Base-by-base conservation (phyloP, 2,113 vertebrate genomes). In the Uropsilus gracilis region DNA sequence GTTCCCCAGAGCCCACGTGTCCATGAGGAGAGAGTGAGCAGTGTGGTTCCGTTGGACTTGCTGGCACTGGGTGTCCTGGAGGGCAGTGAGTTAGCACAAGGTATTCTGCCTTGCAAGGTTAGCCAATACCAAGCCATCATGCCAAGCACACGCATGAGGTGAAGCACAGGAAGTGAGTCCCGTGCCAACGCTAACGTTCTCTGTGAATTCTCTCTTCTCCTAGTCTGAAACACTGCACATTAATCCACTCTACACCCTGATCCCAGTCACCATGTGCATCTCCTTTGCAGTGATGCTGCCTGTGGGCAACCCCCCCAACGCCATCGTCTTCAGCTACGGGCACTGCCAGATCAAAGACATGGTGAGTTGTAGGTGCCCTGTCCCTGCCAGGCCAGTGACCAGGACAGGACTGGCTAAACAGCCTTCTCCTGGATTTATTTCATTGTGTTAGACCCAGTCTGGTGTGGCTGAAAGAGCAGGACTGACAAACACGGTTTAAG, bases 281-380 rank as follows among this genome's bases (percentile, higher is more conserved):
- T 99, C 99, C 32, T 99, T 99, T 20, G 99, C 99, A 32, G 99
- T 99, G 97, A 99, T 99, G 99, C 98, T 99, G 96, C 99, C 99
- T 1, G 99, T 99, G 95, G 99, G 99, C 86, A 99, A 99, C 96
- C 99, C 99, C 55, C 99, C 99, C 94, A 99, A 99, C 9, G 99
- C 99, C 97, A 99, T 99, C 14, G 99, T 99, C 97, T 99, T 99
- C 98, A 99, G 99, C 97, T 99, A 99, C 0, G 99, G 99, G 78
- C 99, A 99, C 96, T 99, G 99, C 98, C 98, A 99, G 97, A 99
- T 99, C 96, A 99, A 99, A 95, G 99, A 99, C 81, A 99, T 99
- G 99, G 99, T 99, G 97, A 98, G 97, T 98, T 34, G 12, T 34
- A 61, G 59, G 50, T n/a, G 10, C 0, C 50, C 18, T 42, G 69